These are phyloP conservation scores for Diogma glabrata DNA, from an alignment of 2,888 invertebrate genomes.

Conservation along the genomic window DNA sequence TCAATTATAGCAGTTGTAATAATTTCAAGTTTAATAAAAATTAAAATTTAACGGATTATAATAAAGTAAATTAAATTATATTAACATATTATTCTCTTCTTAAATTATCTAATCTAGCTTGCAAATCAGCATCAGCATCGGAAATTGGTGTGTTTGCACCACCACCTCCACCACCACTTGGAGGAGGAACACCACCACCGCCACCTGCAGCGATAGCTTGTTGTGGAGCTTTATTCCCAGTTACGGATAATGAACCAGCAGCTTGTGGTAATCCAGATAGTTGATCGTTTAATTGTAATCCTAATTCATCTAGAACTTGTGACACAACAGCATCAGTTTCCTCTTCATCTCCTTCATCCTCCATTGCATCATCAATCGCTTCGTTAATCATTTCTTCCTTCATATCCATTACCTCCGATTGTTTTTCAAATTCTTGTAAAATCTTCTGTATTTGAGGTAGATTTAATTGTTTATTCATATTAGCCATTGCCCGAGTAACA, in stretches of 20 bases:
- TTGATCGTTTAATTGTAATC: slow-evolving; percentile 87
- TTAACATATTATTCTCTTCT: slow-evolving; percentile 78
- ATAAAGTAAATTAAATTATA: neutral
- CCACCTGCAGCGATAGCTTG: slow-evolving; percentile 41
- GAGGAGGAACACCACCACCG: slow-evolving; percentile 33
- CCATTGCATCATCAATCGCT: slow-evolving; percentile 99
- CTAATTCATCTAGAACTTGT: slow-evolving; percentile 95
- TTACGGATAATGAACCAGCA: slow-evolving; percentile 43
- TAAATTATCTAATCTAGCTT: slow-evolving; percentile 91
- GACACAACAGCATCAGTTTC: slow-evolving; percentile 93
- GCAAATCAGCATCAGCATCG: slow-evolving; percentile 95
- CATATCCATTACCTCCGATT: slow-evolving; percentile 99
- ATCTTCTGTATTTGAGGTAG: slow-evolving; percentile 98
- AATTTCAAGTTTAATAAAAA: too few relatives aligned
- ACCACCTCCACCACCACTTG: slow-evolving; percentile 33
- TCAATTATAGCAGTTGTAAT: too few relatives aligned
- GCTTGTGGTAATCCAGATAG: slow-evolving; percentile 73
- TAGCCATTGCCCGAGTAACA: slow-evolving; percentile 95
- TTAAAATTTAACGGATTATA: neutral
- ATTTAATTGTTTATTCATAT: slow-evolving; percentile 95
- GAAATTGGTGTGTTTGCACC: slow-evolving; percentile 42
- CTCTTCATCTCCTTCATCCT: slow-evolving; percentile 94
- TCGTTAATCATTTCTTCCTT: slow-evolving; percentile 99
- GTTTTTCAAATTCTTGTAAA: slow-evolving; percentile 95
- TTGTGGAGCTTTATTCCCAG: slow-evolving; percentile 51